Evolutionary conservation across 2,888 invertebrate genomes (phyloP).

Genomic region (Alentia gelatinosa): DNA sequence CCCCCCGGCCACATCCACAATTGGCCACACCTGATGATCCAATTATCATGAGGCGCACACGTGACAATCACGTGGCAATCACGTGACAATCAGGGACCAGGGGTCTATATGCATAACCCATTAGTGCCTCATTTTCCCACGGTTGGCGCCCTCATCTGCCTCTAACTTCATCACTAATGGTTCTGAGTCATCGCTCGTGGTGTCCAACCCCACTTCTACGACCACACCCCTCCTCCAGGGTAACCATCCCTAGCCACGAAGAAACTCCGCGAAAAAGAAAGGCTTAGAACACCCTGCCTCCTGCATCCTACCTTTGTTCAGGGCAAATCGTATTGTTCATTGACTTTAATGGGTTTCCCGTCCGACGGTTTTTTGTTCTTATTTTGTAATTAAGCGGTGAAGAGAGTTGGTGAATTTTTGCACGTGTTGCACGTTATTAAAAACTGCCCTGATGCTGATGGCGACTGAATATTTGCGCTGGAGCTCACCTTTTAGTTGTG

Average conservation of each 20-base stretch:
- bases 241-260: not conserved
- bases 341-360: constrained; percentile 1
- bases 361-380: not conserved
- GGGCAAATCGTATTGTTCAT: not conserved
- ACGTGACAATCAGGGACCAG: not conserved
- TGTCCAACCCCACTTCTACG: not conserved
- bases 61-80: not conserved
- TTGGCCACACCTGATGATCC: not conserved
- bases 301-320: not conserved
- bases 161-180: not conserved
- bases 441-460: not conserved
- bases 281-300: not conserved
- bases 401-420: not conserved
- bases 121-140: constrained; percentile 22
- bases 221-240: not conserved
- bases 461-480: not conserved
- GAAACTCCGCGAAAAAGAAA: not conserved
- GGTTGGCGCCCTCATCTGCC: not conserved
- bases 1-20: not conserved
- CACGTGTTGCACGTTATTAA: constrained; percentile 7
- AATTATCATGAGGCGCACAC: not conserved
- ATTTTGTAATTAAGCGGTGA: not conserved
- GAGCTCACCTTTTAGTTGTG: not conserved
- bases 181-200: not conserved
- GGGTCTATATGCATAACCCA: constrained; percentile 42